Base-by-base conservation (phyloP, 2,113 vertebrate genomes). In the Xerus inauris region DNA sequence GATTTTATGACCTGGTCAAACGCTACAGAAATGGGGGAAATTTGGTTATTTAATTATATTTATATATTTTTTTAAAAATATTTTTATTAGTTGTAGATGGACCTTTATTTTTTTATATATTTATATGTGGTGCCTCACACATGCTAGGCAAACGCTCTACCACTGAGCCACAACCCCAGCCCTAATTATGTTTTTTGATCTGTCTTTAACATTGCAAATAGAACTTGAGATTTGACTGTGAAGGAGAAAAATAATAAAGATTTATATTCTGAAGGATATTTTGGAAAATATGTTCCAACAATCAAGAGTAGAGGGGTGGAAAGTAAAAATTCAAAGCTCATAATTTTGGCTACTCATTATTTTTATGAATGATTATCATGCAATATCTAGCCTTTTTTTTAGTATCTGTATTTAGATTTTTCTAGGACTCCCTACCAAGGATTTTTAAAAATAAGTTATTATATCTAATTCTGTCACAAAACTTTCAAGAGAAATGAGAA, bases 401-500 rank as follows among this genome's bases (percentile, higher is more conserved):
- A 81, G 30, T 42, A 64, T 45, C 2, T 95, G 3, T 11, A 87
- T 91, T 77, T 84, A 80, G 3, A 51, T 54, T 84, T 62, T 0
- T 87, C 24, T 92, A 69, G 65, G 26, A 73, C 91, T 62, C 3
- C 12, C 22, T 89, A n/a, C 38, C 20, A 40, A 72, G 1, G 8
- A 54, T 64, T 89, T 75, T 80, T 47, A 64, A 93, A 79, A 93
- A 65, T 32, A 49, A 62, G 42, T 90, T 59, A 89, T 30, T 12
- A 32, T 77, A 35, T 81, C 19, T 92, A n/a, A 3, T 81, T 96
- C 24, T 94, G 17, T 40, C 16, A 54, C 22, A 69, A 86, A 71
- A 95, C 20, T 87, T 95, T 80, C 32, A 76, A 80, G 38, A 67
- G 24, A 96, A 91, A 79, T 69, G 7, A 89, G 13, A 38, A 84